These are phyloP conservation scores for Phenganax subtilis DNA, from an alignment of 92 coral and sea anemone species.

Conservation along the genomic window DNA sequence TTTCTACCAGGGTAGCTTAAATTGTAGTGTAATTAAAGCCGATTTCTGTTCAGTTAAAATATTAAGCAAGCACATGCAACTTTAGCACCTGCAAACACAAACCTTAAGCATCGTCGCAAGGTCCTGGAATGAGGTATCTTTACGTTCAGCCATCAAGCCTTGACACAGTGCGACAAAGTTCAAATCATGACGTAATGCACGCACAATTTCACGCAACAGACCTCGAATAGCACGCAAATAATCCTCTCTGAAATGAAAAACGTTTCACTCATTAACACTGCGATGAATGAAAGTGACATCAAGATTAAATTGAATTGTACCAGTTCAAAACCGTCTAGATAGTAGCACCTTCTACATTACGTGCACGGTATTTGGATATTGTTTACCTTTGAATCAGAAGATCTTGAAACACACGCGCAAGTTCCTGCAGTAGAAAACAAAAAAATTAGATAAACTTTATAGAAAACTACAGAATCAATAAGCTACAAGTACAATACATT, in stretches of 20 bases:
- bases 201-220: constrained; percentile 76
- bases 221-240: constrained; percentile 92
- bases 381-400: constrained; percentile 75
- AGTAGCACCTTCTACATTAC: not conserved
- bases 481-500: no score
- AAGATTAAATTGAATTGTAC: no score
- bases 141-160: constrained; percentile 93
- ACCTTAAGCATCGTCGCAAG: constrained; percentile 79
- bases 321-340: not conserved
- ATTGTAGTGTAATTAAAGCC: no score
- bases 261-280: not conserved
- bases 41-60: not conserved
- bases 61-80: not conserved
- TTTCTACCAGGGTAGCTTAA: no score
- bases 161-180: constrained; percentile 88
- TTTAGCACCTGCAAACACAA: not conserved
- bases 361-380: not conserved
- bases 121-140: constrained; percentile 79
- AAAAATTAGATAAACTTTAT: not conserved
- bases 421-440: constrained; percentile 54
- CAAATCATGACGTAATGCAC: constrained; percentile 82
- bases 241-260: constrained; percentile 61
- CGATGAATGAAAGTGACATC: no score
- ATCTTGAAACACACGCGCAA: constrained; percentile 95
- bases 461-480: no score